Conservation (phyloP, 92 coral and sea anemone species). For the Paragorgia papillata region DNA sequence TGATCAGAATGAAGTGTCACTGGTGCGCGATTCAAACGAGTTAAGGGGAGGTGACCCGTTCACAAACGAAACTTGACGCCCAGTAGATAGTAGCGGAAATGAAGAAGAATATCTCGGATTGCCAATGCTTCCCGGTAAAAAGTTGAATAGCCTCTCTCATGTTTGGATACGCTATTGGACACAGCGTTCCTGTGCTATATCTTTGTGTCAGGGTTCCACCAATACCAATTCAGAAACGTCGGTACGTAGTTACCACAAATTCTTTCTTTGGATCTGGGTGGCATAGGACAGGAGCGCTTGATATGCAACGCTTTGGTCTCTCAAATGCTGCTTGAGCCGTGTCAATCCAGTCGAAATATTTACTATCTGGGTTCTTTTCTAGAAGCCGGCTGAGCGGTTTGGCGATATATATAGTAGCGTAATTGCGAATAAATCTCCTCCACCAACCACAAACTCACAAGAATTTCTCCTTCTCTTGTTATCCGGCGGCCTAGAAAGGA, state of each 20-base stretch:
- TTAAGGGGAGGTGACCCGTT: too few relatives aligned
- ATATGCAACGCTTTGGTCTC: slow-evolving; percentile 16
- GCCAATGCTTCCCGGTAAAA: too few relatives aligned
- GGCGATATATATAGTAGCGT: slow-evolving; percentile 40
- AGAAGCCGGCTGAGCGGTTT: slow-evolving; percentile 34
- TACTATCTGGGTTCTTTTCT: slow-evolving; percentile 3
- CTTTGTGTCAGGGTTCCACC: slow-evolving; percentile 43
- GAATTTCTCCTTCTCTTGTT: slow-evolving; percentile 33
- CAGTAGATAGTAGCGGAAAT: too few relatives aligned
- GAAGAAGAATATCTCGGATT: too few relatives aligned
- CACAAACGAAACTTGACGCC: too few relatives aligned
- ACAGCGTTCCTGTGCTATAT: slow-evolving; percentile 37
- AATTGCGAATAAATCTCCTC: slow-evolving; percentile 43
- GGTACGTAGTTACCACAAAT: slow-evolving; percentile 25
- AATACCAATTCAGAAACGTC: slow-evolving; percentile 30
- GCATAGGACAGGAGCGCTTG: slow-evolving; percentile 32
- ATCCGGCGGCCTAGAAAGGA: slow-evolving; percentile 42
- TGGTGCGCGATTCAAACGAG: too few relatives aligned
- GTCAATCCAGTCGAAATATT: slow-evolving; percentile 5
- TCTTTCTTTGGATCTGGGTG: slow-evolving; percentile 25
- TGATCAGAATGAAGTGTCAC: too few relatives aligned
- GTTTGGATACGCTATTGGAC: slow-evolving; percentile 34
- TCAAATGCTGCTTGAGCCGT: slow-evolving; percentile 17
- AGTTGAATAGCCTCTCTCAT: too few relatives aligned
- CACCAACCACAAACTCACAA: slow-evolving; percentile 49